Evolutionary conservation across 2,113 vertebrate species (phyloP), one percentile per base, ranked within the genome.

Genomic region (Tonatia bakeri): DNA sequence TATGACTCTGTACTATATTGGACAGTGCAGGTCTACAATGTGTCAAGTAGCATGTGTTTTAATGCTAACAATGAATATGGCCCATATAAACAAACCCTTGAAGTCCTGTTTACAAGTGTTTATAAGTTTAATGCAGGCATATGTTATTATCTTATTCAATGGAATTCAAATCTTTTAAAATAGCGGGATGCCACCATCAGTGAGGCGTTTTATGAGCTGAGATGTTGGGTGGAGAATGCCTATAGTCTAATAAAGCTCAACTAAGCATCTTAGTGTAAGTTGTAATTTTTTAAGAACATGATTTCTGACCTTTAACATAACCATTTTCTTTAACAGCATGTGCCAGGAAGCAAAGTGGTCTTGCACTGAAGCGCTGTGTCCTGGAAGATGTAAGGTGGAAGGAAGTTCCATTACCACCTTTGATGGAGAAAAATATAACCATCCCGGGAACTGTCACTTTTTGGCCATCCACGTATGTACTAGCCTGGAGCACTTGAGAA

Each of bases 301-400:
- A 33, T 52, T 54, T 28, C 24, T 94, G 15, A 90, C 33, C 12
- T 84, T 87, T 77, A 20, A 50, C 6, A n/a, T 94, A 47, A 81
- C 15, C 14, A 7, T 96, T 96, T 5, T 11, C 76, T 90, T 95
- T 93, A 38, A 92, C 73, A 98, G 98, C 95, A 96, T 83, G 3
- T 98, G 98, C 54, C 64, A 97, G 82, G 94, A 97, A 28, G 98
- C 97, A 13, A 97, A 95, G 76, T 98, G 98, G 98, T 92, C 79
- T 16, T 98, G 98, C 56, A 96, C 97, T 3, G 54, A 98, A 54
- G 52, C 87, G 0, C 69, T 56, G 3, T 98, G 97, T 84, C 96
- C 96, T 82, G 97, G 97, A 83, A 95, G 88, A 76, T 98, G 98
- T 94, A 98, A 97, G 84, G 95, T 98, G 45, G 97, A 98, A 96